Conservation (phyloP, 1,140 invertebrate genomes). For the Drosophila sturtevanti region DNA sequence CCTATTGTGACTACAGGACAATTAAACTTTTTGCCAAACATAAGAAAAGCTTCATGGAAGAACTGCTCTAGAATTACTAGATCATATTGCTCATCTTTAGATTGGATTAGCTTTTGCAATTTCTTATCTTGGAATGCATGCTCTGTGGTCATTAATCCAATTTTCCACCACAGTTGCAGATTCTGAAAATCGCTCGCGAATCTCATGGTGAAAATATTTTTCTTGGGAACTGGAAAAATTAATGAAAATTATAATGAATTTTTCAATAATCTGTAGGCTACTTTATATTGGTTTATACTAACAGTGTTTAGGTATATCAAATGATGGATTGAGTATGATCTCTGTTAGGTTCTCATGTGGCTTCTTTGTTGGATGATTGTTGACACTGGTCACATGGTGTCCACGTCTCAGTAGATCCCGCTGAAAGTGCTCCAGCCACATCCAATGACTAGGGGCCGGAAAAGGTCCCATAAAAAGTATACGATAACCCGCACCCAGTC, state of each 20-base stretch:
- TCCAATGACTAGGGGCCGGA: constrained; percentile 83
- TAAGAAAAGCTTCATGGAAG: constrained; percentile 84
- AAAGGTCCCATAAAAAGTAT: constrained; percentile 81
- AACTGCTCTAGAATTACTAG: constrained; percentile 85
- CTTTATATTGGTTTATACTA: constrained; percentile 24
- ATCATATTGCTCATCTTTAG: constrained; percentile 83
- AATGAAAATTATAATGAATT: background rate
- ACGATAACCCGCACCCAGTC: constrained; percentile 37
- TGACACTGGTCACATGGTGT: constrained; percentile 86
- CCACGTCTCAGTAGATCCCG: constrained; percentile 84
- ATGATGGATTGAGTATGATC: constrained; percentile 83
- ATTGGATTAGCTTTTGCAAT: constrained; percentile 83
- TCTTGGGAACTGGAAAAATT: constrained; percentile 65
- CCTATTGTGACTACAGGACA: constrained; percentile 84
- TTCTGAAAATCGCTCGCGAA: constrained; percentile 74
- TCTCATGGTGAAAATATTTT: constrained; percentile 75
- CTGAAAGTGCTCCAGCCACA: constrained; percentile 84
- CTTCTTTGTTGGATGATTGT: constrained; percentile 82
- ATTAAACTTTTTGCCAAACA: constrained; percentile 84
- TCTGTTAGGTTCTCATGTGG: constrained; percentile 83
- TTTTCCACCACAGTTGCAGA: constrained; percentile 78
- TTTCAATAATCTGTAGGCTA: no score
- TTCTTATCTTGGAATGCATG: constrained; percentile 83
- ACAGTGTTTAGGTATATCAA: constrained; percentile 84
- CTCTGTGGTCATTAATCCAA: constrained; percentile 83